A percentile compares a stretch with the other conserved stretches of the same genome.
These are phyloP conservation scores for Willowsia nigromaculata DNA, from an alignment of 2,888 invertebrate genomes.

Conservation along the genomic window DNA sequence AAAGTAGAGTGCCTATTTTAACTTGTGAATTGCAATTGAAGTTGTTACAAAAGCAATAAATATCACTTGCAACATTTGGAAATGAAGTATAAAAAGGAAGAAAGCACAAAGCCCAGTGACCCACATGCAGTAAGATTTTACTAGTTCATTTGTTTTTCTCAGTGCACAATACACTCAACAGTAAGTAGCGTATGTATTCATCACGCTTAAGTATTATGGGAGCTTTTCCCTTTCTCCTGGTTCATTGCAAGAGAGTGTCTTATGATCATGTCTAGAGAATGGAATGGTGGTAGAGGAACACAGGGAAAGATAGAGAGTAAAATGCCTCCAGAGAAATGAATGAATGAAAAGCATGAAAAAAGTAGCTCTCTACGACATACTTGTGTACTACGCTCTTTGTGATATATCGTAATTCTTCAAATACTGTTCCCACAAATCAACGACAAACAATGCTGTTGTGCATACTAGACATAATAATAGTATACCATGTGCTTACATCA, in stretches of 20 bases:
- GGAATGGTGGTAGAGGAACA: not conserved
- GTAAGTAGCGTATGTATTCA: not conserved
- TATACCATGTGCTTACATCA: not conserved
- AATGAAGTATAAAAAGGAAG: constrained; percentile 10
- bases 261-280: not conserved
- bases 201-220: not conserved
- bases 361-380: not conserved
- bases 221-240: not conserved
- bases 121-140: constrained; percentile 3
- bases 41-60: not conserved
- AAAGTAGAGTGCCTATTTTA: not conserved
- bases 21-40: not conserved
- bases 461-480: not conserved
- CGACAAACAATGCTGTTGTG: constrained; percentile 46
- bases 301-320: not conserved
- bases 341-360: constrained; percentile 55
- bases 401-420: constrained; percentile 66
- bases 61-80: constrained; percentile 29
- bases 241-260: not conserved
- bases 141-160: constrained; percentile 10
- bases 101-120: constrained; percentile 3
- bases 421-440: constrained; percentile 68
- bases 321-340: constrained; percentile 60
- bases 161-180: not conserved
- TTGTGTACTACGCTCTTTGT: not conserved